These are phyloP conservation scores for Casuarius casuarius DNA, from an alignment of 2,113 vertebrate species.

Conservation along the genomic window DNA sequence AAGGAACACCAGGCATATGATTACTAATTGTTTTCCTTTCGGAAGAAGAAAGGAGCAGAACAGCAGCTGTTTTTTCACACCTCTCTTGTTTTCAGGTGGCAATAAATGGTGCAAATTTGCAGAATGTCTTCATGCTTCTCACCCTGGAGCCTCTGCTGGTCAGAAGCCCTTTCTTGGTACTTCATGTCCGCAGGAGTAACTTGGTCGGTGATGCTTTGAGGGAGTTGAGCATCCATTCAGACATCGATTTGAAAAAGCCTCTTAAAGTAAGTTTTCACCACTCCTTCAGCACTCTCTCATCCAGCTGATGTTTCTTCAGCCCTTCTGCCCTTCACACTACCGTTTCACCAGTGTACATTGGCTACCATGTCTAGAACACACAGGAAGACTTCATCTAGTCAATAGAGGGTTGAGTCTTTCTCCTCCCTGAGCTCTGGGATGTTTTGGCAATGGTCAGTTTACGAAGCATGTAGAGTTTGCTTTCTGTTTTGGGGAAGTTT, in stretches of 20 bases:
- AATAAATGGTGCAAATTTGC: constrained; percentile 93
- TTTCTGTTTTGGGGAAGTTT: background rate
- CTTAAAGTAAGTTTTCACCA: constrained; percentile 85
- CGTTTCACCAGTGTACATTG: background rate
- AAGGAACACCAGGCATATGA: background rate
- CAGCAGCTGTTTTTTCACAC: background rate
- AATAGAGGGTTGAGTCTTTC: background rate
- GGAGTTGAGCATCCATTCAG: constrained; percentile 95
- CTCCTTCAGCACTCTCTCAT: background rate
- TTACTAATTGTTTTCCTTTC: background rate
- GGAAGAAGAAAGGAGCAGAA: background rate
- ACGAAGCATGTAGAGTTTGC: background rate
- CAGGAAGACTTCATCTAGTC: background rate
- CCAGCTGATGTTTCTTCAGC: background rate
- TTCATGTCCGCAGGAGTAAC: constrained; percentile 92
- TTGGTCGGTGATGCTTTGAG: constrained; percentile 94
- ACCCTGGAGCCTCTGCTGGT: constrained; percentile 94
- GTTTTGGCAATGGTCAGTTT: background rate
- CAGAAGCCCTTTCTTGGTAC: constrained; percentile 93
- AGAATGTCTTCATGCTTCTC: constrained; percentile 98
- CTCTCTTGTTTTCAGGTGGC: constrained; percentile 84
- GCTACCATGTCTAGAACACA: background rate
- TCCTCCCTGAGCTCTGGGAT: background rate
- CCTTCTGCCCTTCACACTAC: background rate
- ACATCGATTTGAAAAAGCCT: constrained; percentile 96